A percentile compares a stretch with the other conserved stretches of the same genome.
Conservation (phyloP, 2,113 vertebrate genomes). For the Gasterosteus nipponicus region DNA sequence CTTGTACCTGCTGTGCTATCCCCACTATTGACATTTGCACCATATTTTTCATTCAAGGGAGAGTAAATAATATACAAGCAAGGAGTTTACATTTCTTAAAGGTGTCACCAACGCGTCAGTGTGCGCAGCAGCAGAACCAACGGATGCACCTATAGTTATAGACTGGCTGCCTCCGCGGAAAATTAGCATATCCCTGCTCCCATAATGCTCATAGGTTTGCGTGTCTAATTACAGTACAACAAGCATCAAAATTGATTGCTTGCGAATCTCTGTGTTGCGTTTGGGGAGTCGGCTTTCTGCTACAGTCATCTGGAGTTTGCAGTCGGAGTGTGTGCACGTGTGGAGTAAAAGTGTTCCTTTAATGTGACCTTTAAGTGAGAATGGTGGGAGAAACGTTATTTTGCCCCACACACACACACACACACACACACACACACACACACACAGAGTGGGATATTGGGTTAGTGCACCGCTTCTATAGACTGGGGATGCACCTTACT, state of each 20-base stretch:
- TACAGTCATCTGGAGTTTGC: constrained; percentile 28
- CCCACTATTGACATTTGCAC: constrained; percentile 3
- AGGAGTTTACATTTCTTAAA: constrained; percentile 49
- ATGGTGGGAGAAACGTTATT: neutral
- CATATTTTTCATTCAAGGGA: neutral
- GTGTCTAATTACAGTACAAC: constrained; percentile 58
- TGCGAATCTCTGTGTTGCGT: constrained; percentile 12
- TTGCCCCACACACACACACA: neutral
- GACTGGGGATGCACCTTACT: constrained; percentile 24
- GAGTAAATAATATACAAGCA: constrained; percentile 20
- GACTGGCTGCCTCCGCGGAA: constrained; percentile 27
- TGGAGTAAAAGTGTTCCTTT: neutral
- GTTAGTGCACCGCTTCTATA: constrained; percentile 25
- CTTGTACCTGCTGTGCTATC: neutral
- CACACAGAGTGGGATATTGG: constrained; percentile 2
- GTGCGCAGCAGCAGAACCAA: constrained; percentile 14
- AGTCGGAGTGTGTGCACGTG: neutral
- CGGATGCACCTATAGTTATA: constrained; percentile 49
- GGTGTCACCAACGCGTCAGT: constrained; percentile 23
- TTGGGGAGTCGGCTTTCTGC: constrained; percentile 20
- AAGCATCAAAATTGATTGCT: constrained; percentile 56
- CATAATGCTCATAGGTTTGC: constrained; percentile 52
- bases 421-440: neutral
- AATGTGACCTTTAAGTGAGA: constrained; percentile 22
- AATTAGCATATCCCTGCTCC: constrained; percentile 67